These are phyloP conservation scores for Halcyon leucocephala DNA, from an alignment of 2,797 vertebrate genomes.

Conservation along the genomic window DNA sequence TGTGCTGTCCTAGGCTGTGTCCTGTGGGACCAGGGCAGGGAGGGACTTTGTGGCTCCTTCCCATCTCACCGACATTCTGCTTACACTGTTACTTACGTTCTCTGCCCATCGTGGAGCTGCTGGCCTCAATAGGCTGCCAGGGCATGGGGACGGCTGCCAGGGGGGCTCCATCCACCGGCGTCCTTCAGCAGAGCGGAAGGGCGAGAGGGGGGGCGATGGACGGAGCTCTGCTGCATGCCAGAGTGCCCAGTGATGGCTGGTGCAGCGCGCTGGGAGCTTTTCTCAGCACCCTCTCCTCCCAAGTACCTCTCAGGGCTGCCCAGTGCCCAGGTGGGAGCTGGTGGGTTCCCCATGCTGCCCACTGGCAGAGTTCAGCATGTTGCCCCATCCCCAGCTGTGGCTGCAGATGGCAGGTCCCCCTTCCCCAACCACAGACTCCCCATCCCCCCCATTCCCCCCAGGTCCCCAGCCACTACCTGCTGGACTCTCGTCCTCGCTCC, in stretches of 20 bases:
- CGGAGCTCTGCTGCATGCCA: rapidly evolving
- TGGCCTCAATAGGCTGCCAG: neutral
- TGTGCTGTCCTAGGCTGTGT: rapidly evolving
- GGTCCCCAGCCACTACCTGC: neutral
- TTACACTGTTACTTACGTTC: neutral
- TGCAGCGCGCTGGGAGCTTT: neutral
- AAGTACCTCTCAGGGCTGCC: neutral
- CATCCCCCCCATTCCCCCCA: rapidly evolving
- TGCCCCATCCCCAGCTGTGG: neutral
- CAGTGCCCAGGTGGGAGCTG: neutral
- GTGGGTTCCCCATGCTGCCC: rapidly evolving
- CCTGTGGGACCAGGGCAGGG: neutral
- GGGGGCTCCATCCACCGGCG: rapidly evolving
- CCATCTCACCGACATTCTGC: rapidly evolving
- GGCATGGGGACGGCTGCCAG: neutral
- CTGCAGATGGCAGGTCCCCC: neutral
- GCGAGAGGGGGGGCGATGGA: rapidly evolving
- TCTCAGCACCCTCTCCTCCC: neutral
- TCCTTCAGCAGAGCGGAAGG: neutral
- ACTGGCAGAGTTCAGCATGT: neutral
- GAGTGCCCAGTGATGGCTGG: neutral
- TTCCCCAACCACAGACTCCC: neutral
- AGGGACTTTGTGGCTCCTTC: neutral
- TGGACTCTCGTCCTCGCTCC: neutral
- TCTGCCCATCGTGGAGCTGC: neutral